Evolutionary conservation across 2,888 invertebrate genomes (phyloP).

Genomic region (Noctua janthe): DNA sequence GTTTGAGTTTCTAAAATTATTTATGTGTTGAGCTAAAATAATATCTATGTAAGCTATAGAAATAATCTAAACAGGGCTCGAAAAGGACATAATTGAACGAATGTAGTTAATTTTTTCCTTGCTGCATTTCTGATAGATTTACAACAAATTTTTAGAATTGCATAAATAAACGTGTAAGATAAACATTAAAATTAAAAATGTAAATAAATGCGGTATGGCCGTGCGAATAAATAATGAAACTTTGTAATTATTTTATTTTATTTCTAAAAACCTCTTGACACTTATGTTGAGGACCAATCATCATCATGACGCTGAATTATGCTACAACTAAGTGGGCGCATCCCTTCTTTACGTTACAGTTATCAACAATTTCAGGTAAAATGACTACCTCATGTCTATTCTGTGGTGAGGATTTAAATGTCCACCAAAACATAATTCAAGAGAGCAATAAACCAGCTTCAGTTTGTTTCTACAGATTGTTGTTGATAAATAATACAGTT

Average conservation of each 20-base stretch:
- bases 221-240: slow-evolving; percentile 48
- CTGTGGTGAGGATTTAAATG: neutral
- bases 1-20: neutral
- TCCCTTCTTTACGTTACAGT: neutral
- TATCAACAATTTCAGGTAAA: neutral
- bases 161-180: slow-evolving; percentile 22
- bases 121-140: slow-evolving; percentile 33
- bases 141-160: neutral
- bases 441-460: neutral
- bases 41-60: no score
- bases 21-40: neutral
- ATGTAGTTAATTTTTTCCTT: neutral
- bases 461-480: neutral
- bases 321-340: neutral
- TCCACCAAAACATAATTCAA: neutral
- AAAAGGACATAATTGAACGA: neutral
- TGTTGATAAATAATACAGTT: neutral
- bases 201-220: slow-evolving; percentile 8
- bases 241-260: slow-evolving; percentile 31
- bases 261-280: slow-evolving; percentile 20
- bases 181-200: slow-evolving; percentile 2
- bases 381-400: neutral
- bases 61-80: neutral
- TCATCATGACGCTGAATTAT: neutral
- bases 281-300: neutral